Evolutionary conservation across 2,113 vertebrate genomes (phyloP), one percentile per base, ranked within the genome.

Genomic region (Ptilonorhynchus violaceus): DNA sequence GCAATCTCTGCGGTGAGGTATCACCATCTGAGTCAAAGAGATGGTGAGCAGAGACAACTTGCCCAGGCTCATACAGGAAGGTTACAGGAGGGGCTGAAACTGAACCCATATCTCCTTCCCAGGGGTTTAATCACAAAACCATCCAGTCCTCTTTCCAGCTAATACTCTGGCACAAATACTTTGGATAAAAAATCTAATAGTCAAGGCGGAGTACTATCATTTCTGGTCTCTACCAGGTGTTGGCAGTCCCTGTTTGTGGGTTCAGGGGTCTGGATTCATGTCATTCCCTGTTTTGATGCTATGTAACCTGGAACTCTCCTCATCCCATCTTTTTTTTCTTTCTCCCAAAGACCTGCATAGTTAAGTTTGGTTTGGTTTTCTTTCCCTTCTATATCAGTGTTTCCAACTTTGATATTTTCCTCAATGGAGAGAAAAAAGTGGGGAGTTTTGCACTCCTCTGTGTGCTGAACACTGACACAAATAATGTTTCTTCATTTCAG

Each of bases 381-480:
- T 23, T 28, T 7, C 1, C 13, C 18, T 80, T 89, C 17, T 42
- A 27, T 39, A 41, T 33, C 11, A 22, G 8, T 73, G 64, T 37
- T 66, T 11, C 25, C 76, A 68, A 47, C 30, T 49, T 42, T 42
- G 23, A 13, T 60, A 52, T 68, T 93, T 91, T 69, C 18, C n/a
- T 56, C 28, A 62, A 14, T 8, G 10, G 14, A 70, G 23, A 63
- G 41, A 58, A 81, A 92, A 56, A 78, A 31, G 16, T 6, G 5
- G 30, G 10, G 3, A 0, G 4, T 44, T 68, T 42, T 2, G 0
- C 27, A n/a, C 11, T 80, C 15, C 20, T 68, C 17, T 68, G 15
- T 25, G 22, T 18, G 35, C 30, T 75, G 80, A 70, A 68, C 60
- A 59, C 27, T 53, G 49, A 20, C 28, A 44, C 0, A 1, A 42